phyloP scores from a whole-genome alignment of 2,888 invertebrate genomes.

The Synanthedon myopaeformis region DNA sequence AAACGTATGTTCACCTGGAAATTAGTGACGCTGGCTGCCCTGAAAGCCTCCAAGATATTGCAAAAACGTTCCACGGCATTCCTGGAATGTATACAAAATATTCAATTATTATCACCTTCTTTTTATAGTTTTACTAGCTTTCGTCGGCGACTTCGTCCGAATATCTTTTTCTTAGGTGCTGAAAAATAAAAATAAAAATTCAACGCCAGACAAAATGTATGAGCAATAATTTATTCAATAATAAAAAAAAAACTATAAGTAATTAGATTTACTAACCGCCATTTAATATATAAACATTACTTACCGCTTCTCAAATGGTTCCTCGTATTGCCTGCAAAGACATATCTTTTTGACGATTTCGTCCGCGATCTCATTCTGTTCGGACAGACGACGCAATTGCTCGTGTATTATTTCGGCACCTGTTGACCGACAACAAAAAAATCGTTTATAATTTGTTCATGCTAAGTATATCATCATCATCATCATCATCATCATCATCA shows the following conservation, averaged over 20 bases:
- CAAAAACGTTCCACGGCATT: slow-evolving; percentile 50
- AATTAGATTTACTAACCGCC: no score
- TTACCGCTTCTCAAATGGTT: slow-evolving; percentile 42
- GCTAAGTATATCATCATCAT: background rate
- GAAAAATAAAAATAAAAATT: no score
- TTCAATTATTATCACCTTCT: no score
- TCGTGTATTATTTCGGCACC: slow-evolving; percentile 46
- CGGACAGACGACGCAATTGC: slow-evolving; percentile 30
- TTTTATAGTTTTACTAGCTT: no score
- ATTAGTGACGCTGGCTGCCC: slow-evolving; percentile 44
- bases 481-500: background rate
- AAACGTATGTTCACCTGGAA: slow-evolving; percentile 37
- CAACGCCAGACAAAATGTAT: no score
- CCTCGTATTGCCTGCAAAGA: slow-evolving; percentile 34
- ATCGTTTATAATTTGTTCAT: no score
- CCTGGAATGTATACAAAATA: slow-evolving; percentile 18
- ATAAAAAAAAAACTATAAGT: no score
- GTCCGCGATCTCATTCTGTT: slow-evolving; percentile 31
- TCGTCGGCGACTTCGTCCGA: no score
- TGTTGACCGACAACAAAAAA: slow-evolving; percentile 9
- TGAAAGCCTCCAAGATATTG: slow-evolving; percentile 50
- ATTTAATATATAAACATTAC: slow-evolving; percentile 11
- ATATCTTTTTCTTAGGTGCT: no score
- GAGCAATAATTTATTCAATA: no score
- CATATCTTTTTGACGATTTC: slow-evolving; percentile 40